Evolutionary conservation across 2,797 vertebrate genomes (phyloP).

Genomic region (Bradypodion ventrale): DNA sequence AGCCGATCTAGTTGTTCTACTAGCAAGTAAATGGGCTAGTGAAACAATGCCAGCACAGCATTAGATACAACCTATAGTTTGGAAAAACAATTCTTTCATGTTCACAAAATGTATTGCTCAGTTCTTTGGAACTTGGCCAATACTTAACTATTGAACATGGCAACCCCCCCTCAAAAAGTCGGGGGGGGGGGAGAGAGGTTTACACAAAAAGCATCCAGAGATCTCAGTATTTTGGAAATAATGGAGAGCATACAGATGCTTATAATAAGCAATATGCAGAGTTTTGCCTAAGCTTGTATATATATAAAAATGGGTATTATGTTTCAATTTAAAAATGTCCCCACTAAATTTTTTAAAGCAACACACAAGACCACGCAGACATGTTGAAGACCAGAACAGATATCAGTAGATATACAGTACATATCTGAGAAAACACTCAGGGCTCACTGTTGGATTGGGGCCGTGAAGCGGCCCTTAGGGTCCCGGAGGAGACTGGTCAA

Average conservation of each 20-base stretch:
- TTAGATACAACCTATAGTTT: neutral
- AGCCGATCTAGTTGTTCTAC: neutral
- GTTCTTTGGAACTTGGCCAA: conserved; percentile 24
- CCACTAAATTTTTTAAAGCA: neutral
- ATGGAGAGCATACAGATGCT: neutral
- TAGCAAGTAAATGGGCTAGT: neutral
- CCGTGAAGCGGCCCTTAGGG: too few relatives aligned
- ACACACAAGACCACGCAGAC: too few relatives aligned
- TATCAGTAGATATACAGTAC: neutral
- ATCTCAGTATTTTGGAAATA: neutral
- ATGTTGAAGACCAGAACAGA: neutral
- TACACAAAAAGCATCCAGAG: neutral
- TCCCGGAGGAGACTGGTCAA: too few relatives aligned
- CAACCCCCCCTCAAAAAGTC: too few relatives aligned
- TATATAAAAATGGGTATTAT: neutral
- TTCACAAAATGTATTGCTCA: neutral
- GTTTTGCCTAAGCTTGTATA: neutral
- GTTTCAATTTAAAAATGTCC: neutral
- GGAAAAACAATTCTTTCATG: neutral
- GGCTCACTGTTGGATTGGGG: too few relatives aligned
- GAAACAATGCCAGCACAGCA: neutral
- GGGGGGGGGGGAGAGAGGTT: too few relatives aligned
- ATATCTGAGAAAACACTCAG: neutral
- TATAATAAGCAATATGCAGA: neutral
- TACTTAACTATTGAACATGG: conserved; percentile 30